These are phyloP conservation scores for Penelope pileata DNA, from an alignment of 2,113 vertebrate genomes.

Conservation along the genomic window DNA sequence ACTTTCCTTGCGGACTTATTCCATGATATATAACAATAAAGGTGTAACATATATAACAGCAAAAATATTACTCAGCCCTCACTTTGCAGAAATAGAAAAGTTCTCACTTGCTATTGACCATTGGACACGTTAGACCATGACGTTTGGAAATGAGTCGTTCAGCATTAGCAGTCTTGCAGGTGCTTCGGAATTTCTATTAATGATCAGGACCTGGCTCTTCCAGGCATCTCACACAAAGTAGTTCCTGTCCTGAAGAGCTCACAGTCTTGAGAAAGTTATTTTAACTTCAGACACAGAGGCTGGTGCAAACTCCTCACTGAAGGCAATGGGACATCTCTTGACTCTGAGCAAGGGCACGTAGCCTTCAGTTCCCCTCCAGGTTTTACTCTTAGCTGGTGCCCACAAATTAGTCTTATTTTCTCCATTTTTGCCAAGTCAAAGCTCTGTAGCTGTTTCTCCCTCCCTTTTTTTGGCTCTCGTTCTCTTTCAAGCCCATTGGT, in stretches of 20 bases:
- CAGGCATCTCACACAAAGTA: not conserved
- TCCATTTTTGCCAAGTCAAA: not conserved
- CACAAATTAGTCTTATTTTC: not conserved
- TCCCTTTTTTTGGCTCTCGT: fast-evolving
- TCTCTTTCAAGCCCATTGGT: not conserved
- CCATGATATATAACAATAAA: not conserved
- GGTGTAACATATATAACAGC: too few relatives aligned
- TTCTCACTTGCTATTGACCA: fast-evolving
- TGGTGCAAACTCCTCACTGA: not conserved
- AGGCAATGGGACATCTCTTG: not conserved
- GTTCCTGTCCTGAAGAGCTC: not conserved
- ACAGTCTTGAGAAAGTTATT: not conserved
- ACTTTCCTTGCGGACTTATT: not conserved
- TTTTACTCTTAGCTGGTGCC: not conserved
- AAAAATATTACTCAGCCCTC: not conserved
- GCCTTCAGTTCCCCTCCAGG: not conserved
- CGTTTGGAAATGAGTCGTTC: not conserved
- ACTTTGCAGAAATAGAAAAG: not conserved
- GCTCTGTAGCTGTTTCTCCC: not conserved
- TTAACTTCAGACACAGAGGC: not conserved
- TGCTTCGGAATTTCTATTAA: not conserved
- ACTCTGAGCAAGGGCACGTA: not conserved
- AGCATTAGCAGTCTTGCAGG: not conserved
- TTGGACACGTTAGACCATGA: not conserved
- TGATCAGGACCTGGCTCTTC: not conserved